A percentile compares a stretch with the other conserved stretches of the same genome.
These are phyloP conservation scores for Aleiodes testaceus DNA, from an alignment of 2,888 invertebrate species.

Conservation along the genomic window DNA sequence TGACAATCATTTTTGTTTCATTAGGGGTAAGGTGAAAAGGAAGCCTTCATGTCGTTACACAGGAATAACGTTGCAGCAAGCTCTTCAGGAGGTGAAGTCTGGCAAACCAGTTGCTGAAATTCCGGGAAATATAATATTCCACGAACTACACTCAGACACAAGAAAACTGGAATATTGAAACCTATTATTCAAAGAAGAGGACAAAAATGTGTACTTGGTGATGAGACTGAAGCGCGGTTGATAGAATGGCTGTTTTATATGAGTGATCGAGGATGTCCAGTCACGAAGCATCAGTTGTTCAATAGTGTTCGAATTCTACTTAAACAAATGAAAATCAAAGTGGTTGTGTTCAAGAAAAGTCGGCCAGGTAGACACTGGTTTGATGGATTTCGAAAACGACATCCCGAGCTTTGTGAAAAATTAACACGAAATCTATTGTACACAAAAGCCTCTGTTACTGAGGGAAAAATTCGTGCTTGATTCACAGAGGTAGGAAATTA, in stretches of 20 bases:
- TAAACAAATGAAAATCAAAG: conserved; percentile 37
- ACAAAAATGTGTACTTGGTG: neutral
- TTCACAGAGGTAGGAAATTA: conserved; percentile 54
- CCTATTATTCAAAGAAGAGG: neutral
- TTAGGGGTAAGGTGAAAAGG: too few species aligned
- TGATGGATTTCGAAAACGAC: conserved; percentile 53
- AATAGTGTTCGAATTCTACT: conserved; percentile 51
- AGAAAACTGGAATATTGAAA: neutral
- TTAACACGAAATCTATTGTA: conserved; percentile 56
- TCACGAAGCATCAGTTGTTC: conserved; percentile 53
- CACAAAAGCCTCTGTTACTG: conserved; percentile 54
- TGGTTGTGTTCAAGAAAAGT: conserved; percentile 53
- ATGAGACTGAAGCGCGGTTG: neutral
- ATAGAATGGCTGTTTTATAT: conserved; percentile 15
- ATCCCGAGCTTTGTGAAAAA: conserved; percentile 52
- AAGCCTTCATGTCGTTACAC: too few species aligned
- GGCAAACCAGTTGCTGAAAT: neutral
- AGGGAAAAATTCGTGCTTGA: conserved; percentile 56
- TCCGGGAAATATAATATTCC: neutral
- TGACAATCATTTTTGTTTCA: too few species aligned
- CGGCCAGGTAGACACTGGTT: conserved; percentile 60
- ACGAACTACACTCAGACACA: conserved; percentile 3
- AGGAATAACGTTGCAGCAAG: neutral
- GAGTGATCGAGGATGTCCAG: neutral
- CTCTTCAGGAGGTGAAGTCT: neutral